A percentile compares a stretch with the other conserved stretches of the same genome.
Conservation (phyloP, 2,113 vertebrate species). For the Calidris pygmaea region DNA sequence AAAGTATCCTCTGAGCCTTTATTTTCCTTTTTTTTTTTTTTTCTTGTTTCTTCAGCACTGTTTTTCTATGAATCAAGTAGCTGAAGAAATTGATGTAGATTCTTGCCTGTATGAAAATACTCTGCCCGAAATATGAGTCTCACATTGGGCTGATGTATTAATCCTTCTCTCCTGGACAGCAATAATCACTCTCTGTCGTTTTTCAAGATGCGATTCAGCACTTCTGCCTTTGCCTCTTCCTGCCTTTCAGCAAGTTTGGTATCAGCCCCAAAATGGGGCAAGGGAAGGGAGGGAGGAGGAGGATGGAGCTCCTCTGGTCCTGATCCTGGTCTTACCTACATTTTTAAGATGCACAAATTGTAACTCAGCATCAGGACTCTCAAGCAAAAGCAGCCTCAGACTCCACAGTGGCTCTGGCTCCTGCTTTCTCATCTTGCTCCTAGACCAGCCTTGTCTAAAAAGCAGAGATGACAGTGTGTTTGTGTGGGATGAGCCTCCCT, state of each 20-base stretch:
- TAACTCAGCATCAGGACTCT: not conserved
- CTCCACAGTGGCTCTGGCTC: not conserved
- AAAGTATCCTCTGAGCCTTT: not conserved
- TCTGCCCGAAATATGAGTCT: not conserved
- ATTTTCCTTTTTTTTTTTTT: not conserved
- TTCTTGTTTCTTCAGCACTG: not conserved
- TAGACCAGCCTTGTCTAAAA: not conserved
- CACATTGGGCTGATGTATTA: slow-evolving; percentile 14
- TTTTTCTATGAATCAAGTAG: not conserved
- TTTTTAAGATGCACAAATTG: not conserved
- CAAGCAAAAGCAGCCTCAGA: not conserved
- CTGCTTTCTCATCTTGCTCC: not conserved
- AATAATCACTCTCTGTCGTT: slow-evolving; percentile 14
- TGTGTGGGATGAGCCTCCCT: not conserved
- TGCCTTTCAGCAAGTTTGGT: not conserved
- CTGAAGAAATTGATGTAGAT: not conserved
- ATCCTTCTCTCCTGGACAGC: slow-evolving; percentile 29
- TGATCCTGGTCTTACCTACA: not conserved
- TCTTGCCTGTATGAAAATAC: not conserved
- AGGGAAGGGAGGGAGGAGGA: not conserved
- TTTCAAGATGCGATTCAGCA: slow-evolving; percentile 27
- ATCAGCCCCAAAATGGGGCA: not conserved
- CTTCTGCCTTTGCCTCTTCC: not conserved
- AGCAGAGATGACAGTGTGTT: not conserved
- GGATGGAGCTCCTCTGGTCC: not conserved